Base-by-base conservation (phyloP, 2,888 invertebrate genomes). In the Toxonevra muliebris region DNA sequence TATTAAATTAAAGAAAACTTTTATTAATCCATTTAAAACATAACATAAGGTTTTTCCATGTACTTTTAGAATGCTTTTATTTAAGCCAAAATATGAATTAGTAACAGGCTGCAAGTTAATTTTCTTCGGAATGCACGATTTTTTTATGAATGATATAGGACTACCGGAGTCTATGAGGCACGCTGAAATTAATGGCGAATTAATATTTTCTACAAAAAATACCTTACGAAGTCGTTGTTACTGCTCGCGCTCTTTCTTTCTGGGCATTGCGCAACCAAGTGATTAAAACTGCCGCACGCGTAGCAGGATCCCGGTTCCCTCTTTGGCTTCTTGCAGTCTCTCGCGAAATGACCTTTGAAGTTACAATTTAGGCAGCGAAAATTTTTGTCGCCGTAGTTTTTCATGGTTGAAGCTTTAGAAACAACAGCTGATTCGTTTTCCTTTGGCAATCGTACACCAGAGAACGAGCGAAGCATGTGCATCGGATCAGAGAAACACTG, bases 391-490 rank as follows among this genome's bases (percentile, higher is more conserved):
- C 8, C 30, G 11, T n/a, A 12, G 12, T 10, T 53, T 45, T 20
- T 43, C 58, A 0, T 52, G 19, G 12, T 69, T 30, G 53, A 17
- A 19, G 20, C 43, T 15, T 13, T 15, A 10, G 58, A 10, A 58
- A 60, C 12, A 43, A 17, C 5, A 7, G 10, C 12, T 54, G 50
- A 30, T 20, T 43, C 20, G 50, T 13, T 15, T 40, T 11, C n/a
- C 42, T 8, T 15, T 13, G 41, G 59, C 9, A 69, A 12, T 3
- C 58, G 45, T 9, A 70, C 52, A 11, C 66, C 66, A 19, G 54
- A 17, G 15, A 68, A 66, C 15, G 70, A 65, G 20, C 40, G 45
- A 10, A 70, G 65, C 30, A 70, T 42, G 13, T 70, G 30, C 13
- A 53, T 57, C 30, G 41, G 61, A 11, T 55, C 55, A 11, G 55